A percentile compares a stretch with the other conserved stretches of the same genome.
These are phyloP conservation scores for Labeo calbasu DNA, from an alignment of 2,797 vertebrate genomes.

Conservation along the genomic window DNA sequence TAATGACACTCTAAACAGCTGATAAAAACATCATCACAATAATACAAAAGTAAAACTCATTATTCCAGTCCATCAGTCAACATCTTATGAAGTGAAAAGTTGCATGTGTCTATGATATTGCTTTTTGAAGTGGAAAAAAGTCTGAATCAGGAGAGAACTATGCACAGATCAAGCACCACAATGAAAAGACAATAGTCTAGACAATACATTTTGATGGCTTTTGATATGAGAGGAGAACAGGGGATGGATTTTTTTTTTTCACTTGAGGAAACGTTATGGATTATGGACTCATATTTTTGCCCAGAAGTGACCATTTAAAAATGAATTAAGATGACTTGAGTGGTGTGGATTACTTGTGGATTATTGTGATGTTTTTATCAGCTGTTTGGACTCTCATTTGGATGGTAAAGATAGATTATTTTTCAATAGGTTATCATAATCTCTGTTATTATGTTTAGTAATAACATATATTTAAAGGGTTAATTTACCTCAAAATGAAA, in stretches of 20 bases:
- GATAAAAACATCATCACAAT: neutral
- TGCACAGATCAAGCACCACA: neutral
- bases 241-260: neutral
- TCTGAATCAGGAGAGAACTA: neutral
- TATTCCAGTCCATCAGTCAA: neutral
- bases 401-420: neutral
- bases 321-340: neutral
- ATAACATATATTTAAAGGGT: too few species aligned
- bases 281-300: neutral
- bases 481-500: too few species aligned
- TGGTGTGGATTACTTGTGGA: neutral
- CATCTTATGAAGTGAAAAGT: neutral
- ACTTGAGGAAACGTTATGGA: neutral
- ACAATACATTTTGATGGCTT: neutral
- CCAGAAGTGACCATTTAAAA: neutral
- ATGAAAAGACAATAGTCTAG: neutral
- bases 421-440: neutral
- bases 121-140: neutral
- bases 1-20: neutral
- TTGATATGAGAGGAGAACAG: neutral
- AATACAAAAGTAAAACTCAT: neutral
- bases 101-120: neutral
- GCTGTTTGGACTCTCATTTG: neutral
- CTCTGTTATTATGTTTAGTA: neutral
- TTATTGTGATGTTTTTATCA: neutral